Evolutionary conservation across 1,140 invertebrate genomes (phyloP), one percentile per base, ranked within the genome.

Genomic region (Cherax quadricarinatus): DNA sequence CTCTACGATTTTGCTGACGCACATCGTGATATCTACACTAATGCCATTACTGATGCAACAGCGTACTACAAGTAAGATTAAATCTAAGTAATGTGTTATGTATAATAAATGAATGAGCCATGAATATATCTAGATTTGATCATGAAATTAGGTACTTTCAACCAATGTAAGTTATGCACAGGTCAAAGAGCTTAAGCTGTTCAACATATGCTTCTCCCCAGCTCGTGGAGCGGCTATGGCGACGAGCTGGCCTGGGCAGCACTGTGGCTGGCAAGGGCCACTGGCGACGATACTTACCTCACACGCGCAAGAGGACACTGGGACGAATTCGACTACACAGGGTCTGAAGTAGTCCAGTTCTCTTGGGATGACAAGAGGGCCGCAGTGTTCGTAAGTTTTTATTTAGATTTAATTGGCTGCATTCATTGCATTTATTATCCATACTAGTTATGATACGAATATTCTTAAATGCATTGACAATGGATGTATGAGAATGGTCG

Each of bases 1-100:
- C 93, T 96, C 53, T 96, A 95, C 90, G 93, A 93, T 1, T 95
- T 96, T 87, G 95, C 95, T 7, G 94, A 95, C 57, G 94, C 93
- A 21, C 94, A 95, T 88, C 89, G 94, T 48, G 95, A 94, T 4
- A 94, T 94, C 18, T 96, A 96, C 94, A 94, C 94, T 16, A 94
- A 94, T 49, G 94, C 94, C 24, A 94, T 96, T 12, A 87, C 94
- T 0, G 94, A 94, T 83, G 95, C 94, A 21, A n/a, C 66, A 5
- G 21, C 16, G 2, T 18, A 18, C 18, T 70, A 70, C 66, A 41
- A 80, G 86, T 88, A 70, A 18, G 66, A 3, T 12, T 41, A 41
- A 41, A 41, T 41, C 30, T 41, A 41, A 41, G 30, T n/a, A 41
- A 41, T 2, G 30, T 2, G 2, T 41, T 41, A 41, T 41, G 30